Percentiles rank a stretch among this genome's conserved stretches.
Evolutionary conservation across 2,113 vertebrate species (phyloP).

Genomic region (Lepus europaeus): DNA sequence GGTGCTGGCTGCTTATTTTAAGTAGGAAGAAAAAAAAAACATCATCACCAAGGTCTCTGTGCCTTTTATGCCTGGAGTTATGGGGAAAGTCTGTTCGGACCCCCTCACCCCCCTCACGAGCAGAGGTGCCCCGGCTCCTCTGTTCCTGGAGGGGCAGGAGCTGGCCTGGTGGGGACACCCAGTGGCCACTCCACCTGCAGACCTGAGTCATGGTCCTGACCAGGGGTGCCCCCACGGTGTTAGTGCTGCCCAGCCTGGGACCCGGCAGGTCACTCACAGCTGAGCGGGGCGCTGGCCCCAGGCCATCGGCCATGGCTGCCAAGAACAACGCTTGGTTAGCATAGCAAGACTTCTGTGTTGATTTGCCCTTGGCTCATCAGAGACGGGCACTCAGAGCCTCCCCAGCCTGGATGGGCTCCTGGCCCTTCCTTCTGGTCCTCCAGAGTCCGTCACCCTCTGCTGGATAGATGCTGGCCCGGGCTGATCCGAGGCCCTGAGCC

Average conservation of each 20-base stretch:
- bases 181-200: background rate
- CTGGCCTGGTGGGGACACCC: background rate
- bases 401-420: background rate
- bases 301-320: no score
- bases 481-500: background rate
- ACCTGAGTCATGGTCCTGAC: background rate
- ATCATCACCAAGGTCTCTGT: background rate
- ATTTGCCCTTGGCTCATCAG: accelerated
- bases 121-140: background rate
- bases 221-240: accelerated
- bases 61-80: background rate
- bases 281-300: background rate
- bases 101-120: background rate
- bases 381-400: accelerated
- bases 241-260: background rate
- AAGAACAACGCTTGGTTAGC: no score
- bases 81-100: background rate
- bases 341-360: no score
- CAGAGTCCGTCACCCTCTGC: background rate
- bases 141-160: background rate
- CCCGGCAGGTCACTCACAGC: accelerated
- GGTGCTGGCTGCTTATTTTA: slow-evolving; percentile 49
- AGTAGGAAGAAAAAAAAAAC: background rate
- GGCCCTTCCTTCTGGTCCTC: background rate
- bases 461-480: background rate